Base-by-base conservation (phyloP, 2,113 vertebrate genomes). In the Cavia aperea region DNA sequence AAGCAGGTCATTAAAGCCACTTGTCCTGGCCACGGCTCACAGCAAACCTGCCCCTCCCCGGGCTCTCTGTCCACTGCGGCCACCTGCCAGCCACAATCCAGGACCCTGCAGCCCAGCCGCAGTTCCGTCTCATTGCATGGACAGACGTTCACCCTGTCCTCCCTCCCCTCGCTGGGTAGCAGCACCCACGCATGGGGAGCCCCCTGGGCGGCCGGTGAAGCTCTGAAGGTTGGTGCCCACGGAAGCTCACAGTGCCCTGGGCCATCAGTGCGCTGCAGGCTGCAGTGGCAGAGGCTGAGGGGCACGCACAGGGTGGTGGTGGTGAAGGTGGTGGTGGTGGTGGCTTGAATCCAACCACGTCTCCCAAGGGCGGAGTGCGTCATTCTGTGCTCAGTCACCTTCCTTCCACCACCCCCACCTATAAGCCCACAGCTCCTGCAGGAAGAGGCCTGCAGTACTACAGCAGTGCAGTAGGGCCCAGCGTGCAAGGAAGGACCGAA, bases 91-190 rank as follows among this genome's bases (percentile, higher is more conserved):
- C 66, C 66, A 1, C 33, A 2, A 46, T 9, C 56, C 16, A 58
- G 16, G 66, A 46, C 49, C 75, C 58, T 54, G 54, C 6, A 73
- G n/a, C 21, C 49, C 60, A 23, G 7, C 29, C 54, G 23, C n/a
- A 68, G 33, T 12, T 31, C 12, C 72, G n/a, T 58, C 78, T 39
- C 9, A 29, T 2, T 0, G 1, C 9, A 6, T 36, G 1, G 46
- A n/a, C 70, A 14, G 86, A 81, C n/a, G 51, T 75, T 60, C 39
- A 7, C 0, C 0, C 12, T 16, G n/a, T 39, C 43, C 62, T 39
- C 43, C 58, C 51, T 39, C 4, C 12, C 31, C 39, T 75, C 18
- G n/a, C 23, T 7, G 56, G 31, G 19, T 60, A 63, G 58, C 63
- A 63, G 31, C 4, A 19, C 31, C 26, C n/a, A 43, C 2, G 4